phyloP scores from a whole-genome alignment of 1,140 invertebrate species.

The Hylyphantes graminicola region DNA sequence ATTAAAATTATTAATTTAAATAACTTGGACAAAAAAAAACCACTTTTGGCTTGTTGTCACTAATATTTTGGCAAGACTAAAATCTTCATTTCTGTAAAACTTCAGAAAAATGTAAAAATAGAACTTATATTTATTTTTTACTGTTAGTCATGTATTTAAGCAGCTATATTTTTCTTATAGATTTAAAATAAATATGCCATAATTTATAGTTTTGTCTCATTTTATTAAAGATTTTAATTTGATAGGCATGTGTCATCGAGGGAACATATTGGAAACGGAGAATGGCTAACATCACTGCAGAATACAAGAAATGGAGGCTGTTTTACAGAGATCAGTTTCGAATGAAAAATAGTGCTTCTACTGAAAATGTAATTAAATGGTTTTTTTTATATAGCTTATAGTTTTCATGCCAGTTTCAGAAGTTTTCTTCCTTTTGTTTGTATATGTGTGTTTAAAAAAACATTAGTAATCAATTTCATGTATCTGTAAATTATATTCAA shows the following conservation, averaged over 20 bases:
- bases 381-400: too few species aligned
- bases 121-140: too few species aligned
- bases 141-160: too few species aligned
- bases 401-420: too few species aligned
- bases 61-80: not conserved
- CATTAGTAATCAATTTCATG: too few species aligned
- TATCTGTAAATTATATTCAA: too few species aligned
- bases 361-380: slow-evolving; percentile 23
- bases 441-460: too few species aligned
- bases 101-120: too few species aligned
- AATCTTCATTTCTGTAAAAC: not conserved
- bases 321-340: slow-evolving; percentile 86
- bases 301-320: slow-evolving; percentile 99
- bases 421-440: too few species aligned
- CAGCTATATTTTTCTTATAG: not conserved
- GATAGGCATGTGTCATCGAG: slow-evolving; percentile 90
- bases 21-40: not conserved
- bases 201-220: not conserved
- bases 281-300: slow-evolving; percentile 94
- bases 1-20: not conserved
- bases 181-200: not conserved
- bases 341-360: slow-evolving; percentile 38
- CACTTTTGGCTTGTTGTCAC: not conserved
- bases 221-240: not conserved
- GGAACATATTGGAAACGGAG: slow-evolving; percentile 99